These are phyloP conservation scores for Gisinianus flammeolus DNA, from an alignment of 2,888 invertebrate genomes.

Conservation along the genomic window DNA sequence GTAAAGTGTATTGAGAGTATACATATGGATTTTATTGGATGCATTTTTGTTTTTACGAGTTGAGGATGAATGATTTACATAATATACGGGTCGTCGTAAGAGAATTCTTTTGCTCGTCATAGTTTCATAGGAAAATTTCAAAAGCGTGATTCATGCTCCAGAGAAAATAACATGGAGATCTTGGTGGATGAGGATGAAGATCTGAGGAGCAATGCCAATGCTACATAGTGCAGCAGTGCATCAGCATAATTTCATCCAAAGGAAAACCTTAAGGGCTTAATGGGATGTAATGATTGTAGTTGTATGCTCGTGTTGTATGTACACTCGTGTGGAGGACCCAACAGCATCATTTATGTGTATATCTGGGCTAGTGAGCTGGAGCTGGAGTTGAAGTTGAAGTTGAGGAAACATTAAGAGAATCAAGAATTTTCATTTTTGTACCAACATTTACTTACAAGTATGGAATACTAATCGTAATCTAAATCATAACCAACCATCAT, in stretches of 20 bases:
- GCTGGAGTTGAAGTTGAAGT: background rate
- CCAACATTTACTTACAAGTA: slow-evolving; percentile 14
- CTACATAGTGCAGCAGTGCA: background rate
- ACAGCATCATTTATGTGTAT: background rate
- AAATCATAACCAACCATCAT: background rate
- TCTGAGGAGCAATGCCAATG: background rate
- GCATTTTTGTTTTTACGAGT: background rate
- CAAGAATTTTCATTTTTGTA: slow-evolving; percentile 1
- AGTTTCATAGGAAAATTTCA: slow-evolving; percentile 9
- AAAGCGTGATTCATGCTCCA: slow-evolving; percentile 24
- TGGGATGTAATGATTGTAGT: slow-evolving; percentile 38
- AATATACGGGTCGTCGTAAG: slow-evolving; percentile 28
- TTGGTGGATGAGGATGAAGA: background rate
- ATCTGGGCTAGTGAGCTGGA: background rate
- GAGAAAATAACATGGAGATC: background rate
- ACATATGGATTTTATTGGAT: background rate
- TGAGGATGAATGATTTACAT: slow-evolving; percentile 21
- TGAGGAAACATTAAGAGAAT: background rate
- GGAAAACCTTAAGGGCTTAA: slow-evolving; percentile 23
- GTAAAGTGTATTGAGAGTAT: background rate
- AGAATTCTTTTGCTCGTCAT: slow-evolving; percentile 12
- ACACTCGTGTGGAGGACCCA: too few relatives aligned
- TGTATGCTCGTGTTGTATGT: slow-evolving; percentile 8
- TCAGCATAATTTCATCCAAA: slow-evolving; percentile 34
- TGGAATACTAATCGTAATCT: slow-evolving; percentile 10